Evolutionary conservation across 2,113 vertebrate species (phyloP).

Genomic region (Notechis scutatus): DNA sequence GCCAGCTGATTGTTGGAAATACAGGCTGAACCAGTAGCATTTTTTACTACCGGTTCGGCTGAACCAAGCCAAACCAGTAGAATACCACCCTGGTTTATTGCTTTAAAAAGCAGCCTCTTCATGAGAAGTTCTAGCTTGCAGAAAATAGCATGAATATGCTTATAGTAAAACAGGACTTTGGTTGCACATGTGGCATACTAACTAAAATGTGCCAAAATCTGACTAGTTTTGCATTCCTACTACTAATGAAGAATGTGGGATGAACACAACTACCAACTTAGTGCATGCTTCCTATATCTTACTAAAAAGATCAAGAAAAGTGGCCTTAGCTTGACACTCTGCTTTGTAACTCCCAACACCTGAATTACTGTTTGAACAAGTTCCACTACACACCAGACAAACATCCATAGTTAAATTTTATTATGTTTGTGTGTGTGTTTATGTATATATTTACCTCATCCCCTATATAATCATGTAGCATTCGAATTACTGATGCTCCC

Average conservation of each 20-base stretch:
- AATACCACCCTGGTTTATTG: not conserved
- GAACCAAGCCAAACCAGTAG: too few relatives aligned
- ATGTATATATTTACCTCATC: constrained; percentile 82
- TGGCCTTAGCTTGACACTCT: not conserved
- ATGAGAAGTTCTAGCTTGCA: not conserved
- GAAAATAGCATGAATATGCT: not conserved
- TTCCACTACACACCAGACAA: not conserved
- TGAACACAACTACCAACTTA: not conserved
- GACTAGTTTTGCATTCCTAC: not conserved
- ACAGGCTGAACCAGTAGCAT: too few relatives aligned
- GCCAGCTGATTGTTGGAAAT: too few relatives aligned
- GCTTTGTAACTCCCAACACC: not conserved
- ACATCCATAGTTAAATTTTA: not conserved
- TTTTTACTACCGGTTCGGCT: too few relatives aligned
- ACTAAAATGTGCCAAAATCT: not conserved
- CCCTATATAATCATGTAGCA: constrained; percentile 96
- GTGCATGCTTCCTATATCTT: not conserved
- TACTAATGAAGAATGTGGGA: not conserved
- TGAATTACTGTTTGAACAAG: not conserved
- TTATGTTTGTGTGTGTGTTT: not conserved
- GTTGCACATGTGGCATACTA: not conserved
- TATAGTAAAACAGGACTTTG: not conserved
- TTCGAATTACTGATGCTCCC: constrained; percentile 96
- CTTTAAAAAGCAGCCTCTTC: not conserved
- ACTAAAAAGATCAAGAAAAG: not conserved